phyloP scores from a whole-genome alignment of 2,888 invertebrate species.

The Girardia tigrina region DNA sequence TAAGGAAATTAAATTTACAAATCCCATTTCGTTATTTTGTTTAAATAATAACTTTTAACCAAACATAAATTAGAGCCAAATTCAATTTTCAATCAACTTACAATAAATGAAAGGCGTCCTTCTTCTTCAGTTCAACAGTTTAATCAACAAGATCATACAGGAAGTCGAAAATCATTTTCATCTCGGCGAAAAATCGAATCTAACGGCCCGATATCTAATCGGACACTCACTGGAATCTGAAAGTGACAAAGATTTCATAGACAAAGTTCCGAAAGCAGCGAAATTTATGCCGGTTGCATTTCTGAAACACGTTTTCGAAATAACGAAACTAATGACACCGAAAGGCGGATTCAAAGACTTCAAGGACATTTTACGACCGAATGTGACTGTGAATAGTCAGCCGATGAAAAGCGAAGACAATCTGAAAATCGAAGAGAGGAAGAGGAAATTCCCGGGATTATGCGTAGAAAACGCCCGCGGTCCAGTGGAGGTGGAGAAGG shows the following conservation, averaged over 20 bases:
- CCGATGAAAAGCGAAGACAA: no score
- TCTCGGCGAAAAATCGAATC: not conserved
- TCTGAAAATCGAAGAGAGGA: not conserved
- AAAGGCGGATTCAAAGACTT: not conserved
- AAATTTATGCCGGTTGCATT: not conserved
- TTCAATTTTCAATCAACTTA: no score
- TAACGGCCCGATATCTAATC: not conserved
- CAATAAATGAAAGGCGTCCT: not conserved
- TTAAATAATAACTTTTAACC: no score
- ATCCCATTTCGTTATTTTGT: no score
- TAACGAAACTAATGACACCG: not conserved
- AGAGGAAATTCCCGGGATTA: not conserved
- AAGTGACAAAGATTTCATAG: not conserved
- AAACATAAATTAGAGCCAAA: no score
- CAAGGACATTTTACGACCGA: not conserved
- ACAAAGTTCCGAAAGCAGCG: not conserved
- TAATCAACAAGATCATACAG: conserved; percentile 5
- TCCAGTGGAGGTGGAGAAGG: not conserved
- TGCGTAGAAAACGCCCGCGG: not conserved
- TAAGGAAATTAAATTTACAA: no score
- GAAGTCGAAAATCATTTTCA: conserved; percentile 17
- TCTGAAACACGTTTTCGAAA: not conserved
- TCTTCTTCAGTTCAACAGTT: not conserved
- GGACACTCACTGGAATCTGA: not conserved
- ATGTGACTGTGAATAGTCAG: not conserved